Evolutionary conservation across 2,888 invertebrate genomes (phyloP).

Genomic region (Caenorhabditis plicata): DNA sequence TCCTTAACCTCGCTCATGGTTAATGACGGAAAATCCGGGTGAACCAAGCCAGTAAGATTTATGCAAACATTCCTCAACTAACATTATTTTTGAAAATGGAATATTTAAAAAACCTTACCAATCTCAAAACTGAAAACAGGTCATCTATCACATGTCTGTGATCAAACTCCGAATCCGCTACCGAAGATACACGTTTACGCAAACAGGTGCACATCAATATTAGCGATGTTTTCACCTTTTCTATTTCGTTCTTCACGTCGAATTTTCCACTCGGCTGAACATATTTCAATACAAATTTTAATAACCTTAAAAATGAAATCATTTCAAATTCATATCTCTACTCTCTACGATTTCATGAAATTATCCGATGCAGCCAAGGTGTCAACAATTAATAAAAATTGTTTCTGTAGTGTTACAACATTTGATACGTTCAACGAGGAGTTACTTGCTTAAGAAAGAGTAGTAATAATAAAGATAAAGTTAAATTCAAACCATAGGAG

Average conservation of each 20-base stretch:
- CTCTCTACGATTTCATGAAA: slow-evolving; percentile 14
- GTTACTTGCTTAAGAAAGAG: slow-evolving; percentile 2
- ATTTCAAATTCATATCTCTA: too few species aligned
- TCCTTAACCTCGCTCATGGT: too few species aligned
- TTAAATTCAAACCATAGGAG: not conserved
- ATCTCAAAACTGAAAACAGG: slow-evolving; percentile 10
- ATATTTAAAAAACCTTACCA: not conserved
- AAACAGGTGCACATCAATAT: slow-evolving; percentile 10
- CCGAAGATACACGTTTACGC: slow-evolving; percentile 11
- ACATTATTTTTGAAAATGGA: not conserved
- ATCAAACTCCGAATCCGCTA: slow-evolving; percentile 25
- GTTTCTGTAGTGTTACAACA: slow-evolving; percentile 6
- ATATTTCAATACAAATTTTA: too few species aligned
- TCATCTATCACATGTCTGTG: slow-evolving; percentile 6
- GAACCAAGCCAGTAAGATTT: slow-evolving; percentile 81
- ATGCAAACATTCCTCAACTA: slow-evolving; percentile 73
- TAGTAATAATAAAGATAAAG: not conserved
- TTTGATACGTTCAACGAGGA: slow-evolving; percentile 1
- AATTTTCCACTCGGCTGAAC: too few species aligned
- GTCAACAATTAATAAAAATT: slow-evolving; percentile 13
- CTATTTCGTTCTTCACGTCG: too few species aligned
- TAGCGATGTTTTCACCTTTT: too few species aligned
- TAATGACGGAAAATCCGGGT: slow-evolving; percentile 2
- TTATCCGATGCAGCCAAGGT: slow-evolving; percentile 9
- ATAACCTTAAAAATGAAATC: too few species aligned